Base-by-base conservation (phyloP, 2,888 invertebrate species). In the Labia minor region DNA sequence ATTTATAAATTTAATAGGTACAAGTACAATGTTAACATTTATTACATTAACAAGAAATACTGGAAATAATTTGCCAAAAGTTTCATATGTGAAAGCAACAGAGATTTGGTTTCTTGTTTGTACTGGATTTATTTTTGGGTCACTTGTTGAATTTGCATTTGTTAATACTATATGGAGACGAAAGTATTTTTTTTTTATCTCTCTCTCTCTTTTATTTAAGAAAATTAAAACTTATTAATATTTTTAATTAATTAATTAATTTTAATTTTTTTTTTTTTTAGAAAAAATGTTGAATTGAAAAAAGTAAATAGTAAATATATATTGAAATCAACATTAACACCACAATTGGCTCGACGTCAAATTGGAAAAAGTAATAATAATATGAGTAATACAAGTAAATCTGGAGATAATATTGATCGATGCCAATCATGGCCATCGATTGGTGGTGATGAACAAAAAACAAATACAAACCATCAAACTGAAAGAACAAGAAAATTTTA, bases 91-190 rank as follows among this genome's bases (percentile, higher is more conserved):
- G 69, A 93, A 92, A 78, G 90, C 91, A 1, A 91, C 91, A 70
- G 92, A 93, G 78, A 88, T 92, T 69, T 93, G 92, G 92, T 92
- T 92, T 77, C 78, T 93, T 66, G 91, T 88, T 3, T 92, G 92
- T 74, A 89, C 87, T 1, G 86, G 87, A 62, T 92, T 92, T 74
- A 89, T 92, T 71, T 92, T 92, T 77, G 87, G 89, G 18, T 90
- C 91, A 11, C 83, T 92, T 74, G 87, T 91, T 0, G 92, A 92
- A 76, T 92, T 92, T 74, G 92, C 92, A 3, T 92, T 92, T 74
- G 92, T 92, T 62, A 92, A 92, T 75, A 90, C 89, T 6, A 92
- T 92, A 74, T 92, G 91, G 86, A 83, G 92, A 67, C 82, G 92
- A 75, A 90, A 87, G 87, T 89, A 80, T 77, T 84, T 78, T 68